Conservation (phyloP, 2,113 vertebrate genomes). For the Micronycteris hirsuta region DNA sequence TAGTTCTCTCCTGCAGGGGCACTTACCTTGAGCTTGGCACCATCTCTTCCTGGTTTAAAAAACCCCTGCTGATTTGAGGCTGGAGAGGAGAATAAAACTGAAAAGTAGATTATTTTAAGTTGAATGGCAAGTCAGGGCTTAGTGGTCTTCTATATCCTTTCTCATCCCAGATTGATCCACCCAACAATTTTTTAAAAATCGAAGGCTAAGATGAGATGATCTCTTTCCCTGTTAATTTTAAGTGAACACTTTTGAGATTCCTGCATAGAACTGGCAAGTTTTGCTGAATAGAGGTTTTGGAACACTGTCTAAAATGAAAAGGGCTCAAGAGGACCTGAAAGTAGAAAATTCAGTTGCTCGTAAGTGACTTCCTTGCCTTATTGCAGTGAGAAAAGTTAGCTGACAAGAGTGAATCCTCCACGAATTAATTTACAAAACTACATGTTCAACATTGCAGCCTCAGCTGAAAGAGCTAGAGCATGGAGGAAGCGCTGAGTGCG, state of each 20-base stretch:
- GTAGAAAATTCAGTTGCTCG: neutral
- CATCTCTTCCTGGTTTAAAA: neutral
- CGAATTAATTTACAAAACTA: conserved; percentile 60
- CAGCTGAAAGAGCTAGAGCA: conserved; percentile 59
- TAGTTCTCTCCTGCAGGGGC: neutral
- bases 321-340: neutral
- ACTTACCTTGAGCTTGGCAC: neutral
- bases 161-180: neutral
- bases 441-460: neutral
- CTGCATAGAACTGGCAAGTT: neutral
- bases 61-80: neutral
- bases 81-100: neutral
- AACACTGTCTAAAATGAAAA: conserved; percentile 8
- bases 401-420: conserved; percentile 57
- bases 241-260: conserved; percentile 2
- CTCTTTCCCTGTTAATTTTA: neutral
- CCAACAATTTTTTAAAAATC: neutral
- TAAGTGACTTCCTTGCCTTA: conserved; percentile 22
- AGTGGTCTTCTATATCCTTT: neutral
- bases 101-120: neutral
- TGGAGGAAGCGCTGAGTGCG: conserved; percentile 11
- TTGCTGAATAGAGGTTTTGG: conserved; percentile 40
- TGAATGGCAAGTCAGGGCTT: neutral
- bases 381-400: conserved; percentile 24
- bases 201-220: neutral